These are phyloP conservation scores for Pogonocichla stellata DNA, from an alignment of 2,113 vertebrate species.

Conservation along the genomic window DNA sequence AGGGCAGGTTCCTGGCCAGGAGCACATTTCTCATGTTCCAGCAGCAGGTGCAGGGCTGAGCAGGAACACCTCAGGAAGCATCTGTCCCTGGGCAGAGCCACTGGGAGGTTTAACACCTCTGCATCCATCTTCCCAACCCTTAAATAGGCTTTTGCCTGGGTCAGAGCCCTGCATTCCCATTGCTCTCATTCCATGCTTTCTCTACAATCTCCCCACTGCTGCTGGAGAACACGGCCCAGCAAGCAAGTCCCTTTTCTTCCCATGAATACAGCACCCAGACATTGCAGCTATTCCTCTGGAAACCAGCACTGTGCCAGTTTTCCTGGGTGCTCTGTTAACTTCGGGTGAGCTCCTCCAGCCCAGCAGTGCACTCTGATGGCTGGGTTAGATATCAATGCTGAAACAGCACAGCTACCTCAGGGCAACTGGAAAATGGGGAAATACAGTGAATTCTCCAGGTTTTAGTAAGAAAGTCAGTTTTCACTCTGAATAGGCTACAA, in stretches of 20 bases:
- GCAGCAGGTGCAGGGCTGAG: not conserved
- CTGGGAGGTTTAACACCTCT: not conserved
- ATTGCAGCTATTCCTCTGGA: not conserved
- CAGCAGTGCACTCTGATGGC: not conserved
- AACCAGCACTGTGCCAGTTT: not conserved
- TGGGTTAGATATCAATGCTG: not conserved
- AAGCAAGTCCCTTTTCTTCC: not conserved
- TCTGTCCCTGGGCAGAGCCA: not conserved
- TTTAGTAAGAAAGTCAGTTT: not conserved
- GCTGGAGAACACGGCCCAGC: not conserved
- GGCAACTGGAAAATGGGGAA: not conserved
- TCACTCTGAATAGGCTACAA: not conserved
- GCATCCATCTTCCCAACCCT: not conserved
- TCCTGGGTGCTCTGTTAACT: not conserved
- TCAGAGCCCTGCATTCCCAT: not conserved
- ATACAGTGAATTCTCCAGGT: not conserved
- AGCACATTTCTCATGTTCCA: not conserved
- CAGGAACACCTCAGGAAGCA: not conserved
- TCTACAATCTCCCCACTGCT: rapidly evolving
- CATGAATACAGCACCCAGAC: not conserved
- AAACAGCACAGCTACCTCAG: not conserved
- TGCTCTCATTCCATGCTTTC: not conserved
- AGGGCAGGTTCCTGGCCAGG: not conserved
- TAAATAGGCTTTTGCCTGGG: not conserved
- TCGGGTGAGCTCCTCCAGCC: not conserved